Percentiles rank a stretch among this genome's conserved stretches.
Evolutionary conservation across 2,888 invertebrate species (phyloP).

Genomic region (Cantharis lateralis): DNA sequence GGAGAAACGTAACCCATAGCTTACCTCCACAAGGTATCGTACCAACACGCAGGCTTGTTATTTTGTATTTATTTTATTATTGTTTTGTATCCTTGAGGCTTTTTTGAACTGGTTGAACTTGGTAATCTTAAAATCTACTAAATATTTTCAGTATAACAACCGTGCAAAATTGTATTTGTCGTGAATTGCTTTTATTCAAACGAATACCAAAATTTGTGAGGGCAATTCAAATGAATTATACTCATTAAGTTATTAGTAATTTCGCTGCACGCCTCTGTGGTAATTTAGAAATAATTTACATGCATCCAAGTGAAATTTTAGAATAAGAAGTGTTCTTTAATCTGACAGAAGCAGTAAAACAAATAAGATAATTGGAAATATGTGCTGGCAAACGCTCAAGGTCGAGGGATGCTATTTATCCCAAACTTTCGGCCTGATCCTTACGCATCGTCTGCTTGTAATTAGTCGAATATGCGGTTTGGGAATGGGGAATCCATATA

Average conservation of each 20-base stretch:
- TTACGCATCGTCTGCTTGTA: constrained; percentile 42
- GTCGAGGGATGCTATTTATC: constrained; percentile 51
- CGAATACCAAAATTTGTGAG: background rate
- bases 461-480: constrained; percentile 49
- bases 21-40: background rate
- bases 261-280: constrained; percentile 12
- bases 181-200: background rate
- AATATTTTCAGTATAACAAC: background rate
- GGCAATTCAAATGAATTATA: background rate
- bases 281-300: constrained; percentile 45
- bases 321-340: constrained; percentile 53
- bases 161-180: constrained; percentile 1
- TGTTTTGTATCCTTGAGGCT: constrained; percentile 12
- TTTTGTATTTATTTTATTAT: constrained; percentile 7
- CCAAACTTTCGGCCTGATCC: constrained; percentile 22
- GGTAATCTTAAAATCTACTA: constrained; percentile 4
- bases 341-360: constrained; percentile 53
- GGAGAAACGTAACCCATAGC: constrained; percentile 3
- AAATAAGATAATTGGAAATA: constrained; percentile 57
- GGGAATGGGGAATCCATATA: constrained; percentile 28
- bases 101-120: constrained; percentile 8
- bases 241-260: constrained; percentile 4
- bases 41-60: constrained; percentile 2
- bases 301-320: constrained; percentile 45
- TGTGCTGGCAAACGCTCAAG: constrained; percentile 55